phyloP scores from a whole-genome alignment of 2,888 invertebrate genomes.

The Sesamia inferens region DNA sequence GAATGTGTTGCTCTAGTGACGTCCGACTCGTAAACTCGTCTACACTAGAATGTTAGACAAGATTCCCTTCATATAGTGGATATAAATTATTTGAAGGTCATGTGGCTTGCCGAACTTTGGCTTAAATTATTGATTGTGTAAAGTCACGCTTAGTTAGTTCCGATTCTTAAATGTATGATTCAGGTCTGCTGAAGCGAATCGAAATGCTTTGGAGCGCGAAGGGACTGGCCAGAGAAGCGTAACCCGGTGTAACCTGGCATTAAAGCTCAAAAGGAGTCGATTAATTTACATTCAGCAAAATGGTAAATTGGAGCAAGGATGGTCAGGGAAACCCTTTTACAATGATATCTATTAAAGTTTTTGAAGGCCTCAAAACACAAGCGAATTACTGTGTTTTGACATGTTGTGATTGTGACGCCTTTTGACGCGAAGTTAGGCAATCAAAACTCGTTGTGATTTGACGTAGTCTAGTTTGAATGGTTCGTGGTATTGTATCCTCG shows the following conservation, averaged over 20 bases:
- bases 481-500: too few relatives aligned
- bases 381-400: not conserved
- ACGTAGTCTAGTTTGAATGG: not conserved
- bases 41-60: constrained; percentile 40
- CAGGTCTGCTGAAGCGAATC: constrained; percentile 24
- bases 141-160: constrained; percentile 24
- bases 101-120: constrained; percentile 22
- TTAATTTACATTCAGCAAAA: constrained; percentile 5
- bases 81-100: constrained; percentile 30
- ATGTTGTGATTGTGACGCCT: too few relatives aligned
- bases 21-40: constrained; percentile 55
- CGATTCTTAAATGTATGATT: constrained; percentile 27
- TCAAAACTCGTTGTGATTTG: not conserved
- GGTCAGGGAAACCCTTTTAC: not conserved
- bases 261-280: constrained; percentile 3
- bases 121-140: constrained; percentile 21
- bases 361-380: not conserved
- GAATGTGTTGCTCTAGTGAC: constrained; percentile 60
- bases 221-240: constrained; percentile 17
- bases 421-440: not conserved
- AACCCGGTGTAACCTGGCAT: not conserved
- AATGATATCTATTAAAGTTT: not conserved
- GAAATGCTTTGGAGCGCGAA: constrained; percentile 21
- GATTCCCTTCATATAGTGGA: constrained; percentile 47
- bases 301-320: not conserved